Percentiles rank a stretch among this genome's conserved stretches.
phyloP scores from a whole-genome alignment of 64 coral and sea anemone species.

The Hydrozoanthus tunicans region DNA sequence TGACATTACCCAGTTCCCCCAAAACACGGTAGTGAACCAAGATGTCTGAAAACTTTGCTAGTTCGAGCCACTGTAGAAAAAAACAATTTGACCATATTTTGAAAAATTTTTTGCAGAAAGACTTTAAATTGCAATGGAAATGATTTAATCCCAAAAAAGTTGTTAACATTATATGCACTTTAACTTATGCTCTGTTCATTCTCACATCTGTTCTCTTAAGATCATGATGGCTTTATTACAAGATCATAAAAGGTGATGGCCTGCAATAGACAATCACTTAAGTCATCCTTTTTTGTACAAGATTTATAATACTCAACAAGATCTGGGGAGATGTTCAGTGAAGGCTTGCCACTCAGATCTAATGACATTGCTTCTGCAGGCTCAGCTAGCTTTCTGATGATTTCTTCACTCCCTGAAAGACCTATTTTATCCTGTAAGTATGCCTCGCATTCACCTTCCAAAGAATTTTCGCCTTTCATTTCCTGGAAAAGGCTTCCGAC shows the following conservation, averaged over 20 bases:
- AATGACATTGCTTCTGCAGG: background rate
- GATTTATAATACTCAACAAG: slow-evolving; percentile 87
- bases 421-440: slow-evolving; percentile 87
- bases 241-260: slow-evolving; percentile 93
- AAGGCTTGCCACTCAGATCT: slow-evolving; percentile 56
- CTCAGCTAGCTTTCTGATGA: slow-evolving; percentile 64
- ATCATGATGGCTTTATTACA: slow-evolving; percentile 41
- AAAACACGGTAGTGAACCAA: too few species aligned
- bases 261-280: slow-evolving; percentile 93
- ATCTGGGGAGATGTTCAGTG: slow-evolving; percentile 69
- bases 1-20: too few species aligned
- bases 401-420: slow-evolving; percentile 80
- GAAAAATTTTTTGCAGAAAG: too few species aligned
- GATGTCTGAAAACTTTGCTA: too few species aligned
- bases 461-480: slow-evolving; percentile 67
- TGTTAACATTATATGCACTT: too few species aligned
- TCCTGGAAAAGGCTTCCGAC: slow-evolving; percentile 85
- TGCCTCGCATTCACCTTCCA: slow-evolving; percentile 79
- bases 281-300: slow-evolving; percentile 89
- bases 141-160: too few species aligned
- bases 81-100: too few species aligned
- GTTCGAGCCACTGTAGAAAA: too few species aligned
- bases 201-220: too few species aligned
- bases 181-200: too few species aligned
- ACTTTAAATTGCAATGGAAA: too few species aligned